phyloP scores from a whole-genome alignment of 2,113 vertebrate species.

The Anser brachyrhynchus region DNA sequence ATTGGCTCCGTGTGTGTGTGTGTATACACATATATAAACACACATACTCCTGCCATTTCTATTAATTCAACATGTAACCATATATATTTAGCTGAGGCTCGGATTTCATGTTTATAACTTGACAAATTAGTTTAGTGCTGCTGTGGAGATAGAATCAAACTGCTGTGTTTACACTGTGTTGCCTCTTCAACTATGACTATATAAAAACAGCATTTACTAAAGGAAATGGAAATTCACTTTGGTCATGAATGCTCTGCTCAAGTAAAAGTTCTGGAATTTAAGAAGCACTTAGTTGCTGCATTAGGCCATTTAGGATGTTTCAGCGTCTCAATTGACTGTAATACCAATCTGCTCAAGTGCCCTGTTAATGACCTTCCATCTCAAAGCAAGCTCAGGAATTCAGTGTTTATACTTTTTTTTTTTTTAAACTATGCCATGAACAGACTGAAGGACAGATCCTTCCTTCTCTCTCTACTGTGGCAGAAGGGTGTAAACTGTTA shows the following conservation, averaged over 20 bases:
- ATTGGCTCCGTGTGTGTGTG: not conserved
- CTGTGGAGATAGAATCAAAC: conserved; percentile 64
- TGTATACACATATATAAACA: not conserved
- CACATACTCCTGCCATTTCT: conserved; percentile 33
- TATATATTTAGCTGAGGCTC: conserved; percentile 50
- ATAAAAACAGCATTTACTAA: conserved; percentile 72
- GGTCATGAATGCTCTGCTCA: conserved; percentile 61
- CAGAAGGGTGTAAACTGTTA: conserved; percentile 74
- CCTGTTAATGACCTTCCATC: conserved; percentile 89
- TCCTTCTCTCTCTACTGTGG: conserved; percentile 69
- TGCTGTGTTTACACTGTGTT: conserved; percentile 65
- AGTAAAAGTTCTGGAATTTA: conserved; percentile 88
- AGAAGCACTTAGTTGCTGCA: conserved; percentile 88
- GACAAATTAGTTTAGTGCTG: conserved; percentile 71
- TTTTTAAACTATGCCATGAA: conserved; percentile 70
- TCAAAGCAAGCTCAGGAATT: conserved; percentile 82
- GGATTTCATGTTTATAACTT: conserved; percentile 65
- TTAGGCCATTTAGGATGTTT: conserved; percentile 87
- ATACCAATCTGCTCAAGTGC: conserved; percentile 86
- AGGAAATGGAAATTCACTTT: conserved; percentile 78
- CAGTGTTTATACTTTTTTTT: conserved; percentile 78
- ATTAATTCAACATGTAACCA: conserved; percentile 50
- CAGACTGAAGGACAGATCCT: conserved; percentile 75
- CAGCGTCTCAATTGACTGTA: conserved; percentile 86
- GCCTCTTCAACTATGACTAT: conserved; percentile 55